Conservation (phyloP, 1,140 invertebrate species). For the Drosophila novamexicana region DNA sequence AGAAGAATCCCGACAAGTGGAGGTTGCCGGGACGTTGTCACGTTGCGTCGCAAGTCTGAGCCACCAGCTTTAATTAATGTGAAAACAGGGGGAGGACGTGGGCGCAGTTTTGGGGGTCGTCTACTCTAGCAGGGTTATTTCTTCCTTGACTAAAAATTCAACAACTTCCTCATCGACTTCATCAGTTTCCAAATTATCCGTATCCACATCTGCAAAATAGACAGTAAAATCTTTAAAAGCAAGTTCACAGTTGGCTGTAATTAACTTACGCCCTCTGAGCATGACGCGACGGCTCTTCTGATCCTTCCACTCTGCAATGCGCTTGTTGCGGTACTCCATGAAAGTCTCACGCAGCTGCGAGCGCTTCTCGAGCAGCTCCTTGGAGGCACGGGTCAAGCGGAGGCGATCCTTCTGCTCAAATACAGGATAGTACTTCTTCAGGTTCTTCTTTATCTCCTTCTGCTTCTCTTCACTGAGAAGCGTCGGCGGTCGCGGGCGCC, state of each 20-base stretch:
- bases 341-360: constrained; percentile 95
- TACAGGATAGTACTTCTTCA: constrained; percentile 98
- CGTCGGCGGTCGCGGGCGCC: constrained; percentile 96
- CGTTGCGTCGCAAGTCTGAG: constrained; percentile 44
- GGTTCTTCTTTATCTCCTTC: constrained; percentile 98
- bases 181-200: constrained; percentile 94
- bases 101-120: constrained; percentile 59
- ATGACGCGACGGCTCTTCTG: constrained; percentile 92
- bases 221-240: constrained; percentile 14
- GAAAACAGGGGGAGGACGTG: constrained; percentile 15
- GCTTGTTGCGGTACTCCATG: constrained; percentile 91
- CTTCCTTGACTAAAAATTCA: constrained; percentile 99
- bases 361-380: constrained; percentile 98
- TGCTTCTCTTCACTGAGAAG: constrained; percentile 92
- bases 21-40: constrained; percentile 26
- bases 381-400: constrained; percentile 96
- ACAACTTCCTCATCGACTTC: constrained; percentile 97
- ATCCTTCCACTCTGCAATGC: constrained; percentile 90
- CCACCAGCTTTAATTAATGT: constrained; percentile 53
- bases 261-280: constrained; percentile 92
- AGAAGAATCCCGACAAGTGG: constrained; percentile 15
- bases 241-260: background rate
- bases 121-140: constrained; percentile 90
- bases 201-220: constrained; percentile 92
- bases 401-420: constrained; percentile 99